Evolutionary conservation across 2,888 invertebrate genomes (phyloP), one percentile per base, ranked within the genome.

Genomic region (Nomada ferruginata): DNA sequence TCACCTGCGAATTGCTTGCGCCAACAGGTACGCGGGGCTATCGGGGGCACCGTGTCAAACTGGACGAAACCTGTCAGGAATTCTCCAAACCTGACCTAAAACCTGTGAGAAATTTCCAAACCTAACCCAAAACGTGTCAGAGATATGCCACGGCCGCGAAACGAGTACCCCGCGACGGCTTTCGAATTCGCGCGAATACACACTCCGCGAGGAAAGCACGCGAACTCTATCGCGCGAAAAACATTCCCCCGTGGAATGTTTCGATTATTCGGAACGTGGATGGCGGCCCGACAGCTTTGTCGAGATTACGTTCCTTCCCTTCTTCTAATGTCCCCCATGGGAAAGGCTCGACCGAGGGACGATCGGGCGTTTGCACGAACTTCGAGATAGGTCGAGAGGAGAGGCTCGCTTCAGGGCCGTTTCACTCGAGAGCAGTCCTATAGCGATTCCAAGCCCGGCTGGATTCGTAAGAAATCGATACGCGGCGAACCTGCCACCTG

Each of bases 381-480:
- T 80, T 76, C 76, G 65, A 81, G 76, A 76, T 76, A 70, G 73
- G 73, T 74, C 70, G 84, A 52, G 73, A 72, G 76, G 76, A 52
- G 73, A 72, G 76, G 76, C 71, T 66, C 61, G 79, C 70, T 77
- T 76, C 79, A 75, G 83, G 79, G 79, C 77, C 61, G 79, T 77
- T 85, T 79, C 72, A 73, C 79, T 79, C 79, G 85, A 85, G 83
- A 84, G 47, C 78, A 83, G 85, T 68, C 60, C 83, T 88, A 89
- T 83, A 88, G 88, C 84, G 87, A 87, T 90, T 88, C 85, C 87
- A 87, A 90, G 90, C 90, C 91, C 90, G 91, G 91, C 91, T 91
- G 88, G 92, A 91, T 93, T 92, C 91, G 92, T 92, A 92, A 93
- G 92, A 92, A 92, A 92, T 92, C 92, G 92, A 92, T 92, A 91